Base-by-base conservation (phyloP, 2,797 vertebrate genomes). In the Rhodeus uyekii region DNA sequence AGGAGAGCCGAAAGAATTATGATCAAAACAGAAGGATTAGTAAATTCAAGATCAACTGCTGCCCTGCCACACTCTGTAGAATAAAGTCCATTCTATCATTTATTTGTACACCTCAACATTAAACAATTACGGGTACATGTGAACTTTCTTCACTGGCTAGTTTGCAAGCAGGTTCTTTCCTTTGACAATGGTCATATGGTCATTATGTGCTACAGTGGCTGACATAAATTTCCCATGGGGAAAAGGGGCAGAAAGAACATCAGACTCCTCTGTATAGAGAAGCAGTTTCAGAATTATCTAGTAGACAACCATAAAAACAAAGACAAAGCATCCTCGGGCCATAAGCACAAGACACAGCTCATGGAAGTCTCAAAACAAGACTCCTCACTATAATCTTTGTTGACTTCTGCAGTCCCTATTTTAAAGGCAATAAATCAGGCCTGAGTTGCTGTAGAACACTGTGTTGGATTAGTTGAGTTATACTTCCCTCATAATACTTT, bases 161-260 rank as follows among this genome's bases (percentile, higher is more conserved):
- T 39, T 42, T 73, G 44, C 60, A 74, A 80, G 46, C 72, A 74
- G 32, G n/a, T 16, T 65, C 58, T 29, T 60, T 82, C 36, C 55
- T 87, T n/a, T 88, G 91, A 91, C 53, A 2, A n/a, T 82, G 78
- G 86, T 90, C 89, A 89, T 89, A 90, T 87, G 89, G 89, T 89
- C 88, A 90, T 90, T 89, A 83, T 90, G 88, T 91, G 90, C 88
- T 74, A 86, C 68, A 29, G 80, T 90, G 89, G 88, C 91, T 87
- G 84, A 91, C 88, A 85, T 80, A 80, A 80, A 90, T 90, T 95
- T 95, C 93, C 93, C 93, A 94, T 92, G 86, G 92, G 93, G 93
- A 93, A 95, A 94, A 89, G 81, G 89, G 88, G 88, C 76, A 87
- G 87, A 90, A 93, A 89, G 85, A 89, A 89, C 89, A 85, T 80